Percentiles rank a stretch among this genome's conserved stretches.
Conservation (phyloP, 2,888 invertebrate genomes). For the Melanostoma mellinum region DNA sequence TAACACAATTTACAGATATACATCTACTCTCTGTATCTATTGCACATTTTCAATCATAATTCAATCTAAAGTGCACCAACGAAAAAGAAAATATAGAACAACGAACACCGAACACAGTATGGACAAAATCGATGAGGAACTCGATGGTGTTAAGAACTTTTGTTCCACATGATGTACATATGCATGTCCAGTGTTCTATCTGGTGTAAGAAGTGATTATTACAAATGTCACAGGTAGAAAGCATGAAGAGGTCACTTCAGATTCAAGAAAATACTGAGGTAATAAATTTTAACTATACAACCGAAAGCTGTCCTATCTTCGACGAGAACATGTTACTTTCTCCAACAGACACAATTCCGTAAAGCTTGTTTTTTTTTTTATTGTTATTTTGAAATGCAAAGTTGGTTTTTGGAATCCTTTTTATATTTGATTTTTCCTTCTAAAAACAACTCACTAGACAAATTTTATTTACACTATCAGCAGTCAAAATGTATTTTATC, state of each 20-base stretch:
- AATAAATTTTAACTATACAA: conserved; percentile 52
- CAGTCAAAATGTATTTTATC: conserved; percentile 46
- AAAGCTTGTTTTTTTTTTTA: conserved; percentile 54
- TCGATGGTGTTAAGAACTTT: not conserved
- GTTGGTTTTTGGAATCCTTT: conserved; percentile 16
- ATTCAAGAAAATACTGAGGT: conserved; percentile 45
- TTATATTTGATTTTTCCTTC: conserved; percentile 35
- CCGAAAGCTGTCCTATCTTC: conserved; percentile 46
- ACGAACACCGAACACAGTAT: conserved; percentile 76
- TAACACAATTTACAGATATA: conserved; percentile 45
- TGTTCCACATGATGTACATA: too few relatives aligned
- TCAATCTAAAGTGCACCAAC: conserved; percentile 49
- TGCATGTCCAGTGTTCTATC: too few relatives aligned
- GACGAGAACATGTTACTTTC: conserved; percentile 62
- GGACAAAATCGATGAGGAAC: conserved; percentile 36
- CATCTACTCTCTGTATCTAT: conserved; percentile 21
- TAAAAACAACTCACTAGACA: conserved; percentile 52
- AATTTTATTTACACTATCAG: conserved; percentile 39
- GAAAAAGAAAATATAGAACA: conserved; percentile 75
- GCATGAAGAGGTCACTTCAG: conserved; percentile 40
- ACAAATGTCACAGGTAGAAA: conserved; percentile 58
- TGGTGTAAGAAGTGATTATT: conserved; percentile 9
- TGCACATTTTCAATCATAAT: conserved; percentile 40
- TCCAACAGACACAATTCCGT: conserved; percentile 49
- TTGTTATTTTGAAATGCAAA: conserved; percentile 51